A percentile compares a stretch with the other conserved stretches of the same genome.
Evolutionary conservation across 2,797 vertebrate species (phyloP).

Genomic region (Austrolebias charrua): DNA sequence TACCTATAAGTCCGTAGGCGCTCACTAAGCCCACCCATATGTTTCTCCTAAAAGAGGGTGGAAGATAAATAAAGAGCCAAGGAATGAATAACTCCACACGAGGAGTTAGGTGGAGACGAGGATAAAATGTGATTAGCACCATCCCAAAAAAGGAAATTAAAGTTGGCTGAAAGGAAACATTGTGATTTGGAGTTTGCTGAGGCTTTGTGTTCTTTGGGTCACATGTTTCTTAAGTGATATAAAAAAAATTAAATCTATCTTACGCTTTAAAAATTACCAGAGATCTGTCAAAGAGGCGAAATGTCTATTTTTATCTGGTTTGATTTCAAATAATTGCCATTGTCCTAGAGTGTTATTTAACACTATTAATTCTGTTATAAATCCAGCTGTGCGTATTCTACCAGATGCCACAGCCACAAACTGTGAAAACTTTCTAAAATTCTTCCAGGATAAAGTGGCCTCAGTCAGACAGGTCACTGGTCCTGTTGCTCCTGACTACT

Average conservation of each 20-base stretch:
- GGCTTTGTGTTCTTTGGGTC: background rate
- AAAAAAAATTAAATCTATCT: background rate
- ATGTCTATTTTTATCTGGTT: too few species aligned
- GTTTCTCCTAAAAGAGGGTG: conserved; percentile 47
- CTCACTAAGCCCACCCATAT: conserved; percentile 22
- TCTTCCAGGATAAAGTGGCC: too few species aligned
- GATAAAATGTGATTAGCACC: background rate
- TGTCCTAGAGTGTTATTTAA: too few species aligned
- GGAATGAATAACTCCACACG: conserved; percentile 40
- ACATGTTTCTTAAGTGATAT: background rate
- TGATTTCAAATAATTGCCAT: too few species aligned
- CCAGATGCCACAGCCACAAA: too few species aligned
- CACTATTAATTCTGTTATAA: too few species aligned
- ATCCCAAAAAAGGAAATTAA: conserved; percentile 28
- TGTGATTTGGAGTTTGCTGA: background rate
- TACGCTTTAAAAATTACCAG: conserved; percentile 79
- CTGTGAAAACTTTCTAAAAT: too few species aligned
- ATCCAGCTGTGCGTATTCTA: too few species aligned
- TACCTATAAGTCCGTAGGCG: conserved; percentile 32
- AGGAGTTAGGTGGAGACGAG: background rate
- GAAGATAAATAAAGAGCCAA: conserved; percentile 18
- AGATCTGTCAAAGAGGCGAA: too few species aligned
- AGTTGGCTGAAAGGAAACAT: conserved; percentile 10
- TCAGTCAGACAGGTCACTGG: too few species aligned
- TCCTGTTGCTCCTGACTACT: too few species aligned